Base-by-base conservation (phyloP, 2,888 invertebrate species). In the Plebejus argus region DNA sequence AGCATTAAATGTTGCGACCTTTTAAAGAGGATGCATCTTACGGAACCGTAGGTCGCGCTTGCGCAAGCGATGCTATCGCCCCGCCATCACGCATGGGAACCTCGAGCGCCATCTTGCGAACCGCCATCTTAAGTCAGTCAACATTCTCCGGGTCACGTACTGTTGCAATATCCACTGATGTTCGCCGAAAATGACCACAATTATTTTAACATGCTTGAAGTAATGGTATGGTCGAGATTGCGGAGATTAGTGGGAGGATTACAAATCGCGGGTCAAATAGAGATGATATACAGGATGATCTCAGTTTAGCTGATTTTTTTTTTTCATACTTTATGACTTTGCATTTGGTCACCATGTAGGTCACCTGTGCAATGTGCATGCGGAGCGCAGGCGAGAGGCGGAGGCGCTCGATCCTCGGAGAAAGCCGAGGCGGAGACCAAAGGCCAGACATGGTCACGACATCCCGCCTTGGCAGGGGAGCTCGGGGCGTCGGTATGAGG, bases 11-110 rank as follows among this genome's bases (percentile, higher is more conserved):
- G 72, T 72, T 72, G 76, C 85, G 92, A 93, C 92, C 93, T 93
- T 93, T 93, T 83, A 85, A 83, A 79, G 89, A 90, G 89, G 90
- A 91, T 91, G 85, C 74, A 90, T 89, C 89, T 91, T 87, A 85
- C 88, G 82, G 83, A 82, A 79, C 79, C 80, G 80, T 76, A 72
- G 74, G 61, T 80, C 78, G 80, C 39, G 33, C 58, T 84, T 84
- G 83, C 83, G 83, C 83, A 84, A 83, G 84, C 88, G 86, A 88
- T 89, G 86, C 83, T 88, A 89, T 90, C 88, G 85, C 85, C 88
- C 86, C 85, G 84, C 82, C 80, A 81, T 78, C 82, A 82, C 82
- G 83, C 85, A 86, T 88, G 86, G 85, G 87, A 88, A 87, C 84
- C 82, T 81, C 81, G 82, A 20, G 49, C 70, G 71, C 71, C 71